Evolutionary conservation across 2,113 vertebrate species (phyloP).

Genomic region (Oryzias curvinotus): DNA sequence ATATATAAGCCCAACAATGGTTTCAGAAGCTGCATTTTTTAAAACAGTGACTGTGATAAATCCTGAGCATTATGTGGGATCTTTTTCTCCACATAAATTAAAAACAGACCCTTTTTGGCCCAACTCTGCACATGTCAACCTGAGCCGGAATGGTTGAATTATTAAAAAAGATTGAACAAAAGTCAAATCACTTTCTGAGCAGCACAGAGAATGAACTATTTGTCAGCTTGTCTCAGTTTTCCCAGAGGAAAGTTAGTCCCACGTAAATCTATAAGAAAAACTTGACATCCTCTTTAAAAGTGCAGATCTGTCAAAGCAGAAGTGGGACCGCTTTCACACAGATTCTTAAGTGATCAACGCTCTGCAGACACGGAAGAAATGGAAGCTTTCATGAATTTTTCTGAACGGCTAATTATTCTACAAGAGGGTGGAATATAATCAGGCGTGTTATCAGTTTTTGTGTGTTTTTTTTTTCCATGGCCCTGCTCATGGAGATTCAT

Average conservation of each 20-base stretch:
- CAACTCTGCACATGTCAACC: slow-evolving; percentile 4
- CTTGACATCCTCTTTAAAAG: slow-evolving; percentile 12
- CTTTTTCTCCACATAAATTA: background rate
- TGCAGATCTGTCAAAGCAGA: slow-evolving; percentile 15
- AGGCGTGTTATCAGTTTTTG: slow-evolving; percentile 23
- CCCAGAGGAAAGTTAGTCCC: slow-evolving; percentile 18
- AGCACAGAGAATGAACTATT: background rate
- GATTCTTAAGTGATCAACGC: slow-evolving; percentile 31
- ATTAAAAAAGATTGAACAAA: slow-evolving; percentile 4
- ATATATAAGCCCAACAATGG: background rate
- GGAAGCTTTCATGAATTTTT: slow-evolving; percentile 41
- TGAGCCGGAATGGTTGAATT: background rate
- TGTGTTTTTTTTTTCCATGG: slow-evolving; percentile 13
- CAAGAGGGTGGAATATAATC: slow-evolving; percentile 54
- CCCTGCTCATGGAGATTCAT: slow-evolving; percentile 45
- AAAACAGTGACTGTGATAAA: background rate
- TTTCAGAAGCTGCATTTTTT: background rate
- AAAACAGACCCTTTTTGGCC: background rate
- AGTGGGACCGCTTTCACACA: slow-evolving; percentile 11
- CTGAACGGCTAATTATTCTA: slow-evolving; percentile 40
- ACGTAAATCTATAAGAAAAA: slow-evolving; percentile 6
- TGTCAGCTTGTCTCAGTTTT: background rate
- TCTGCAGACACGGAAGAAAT: slow-evolving; percentile 31
- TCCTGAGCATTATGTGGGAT: background rate
- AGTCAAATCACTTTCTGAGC: background rate